phyloP scores from a whole-genome alignment of 1,140 invertebrate genomes.

The Solenopsis fugax region DNA sequence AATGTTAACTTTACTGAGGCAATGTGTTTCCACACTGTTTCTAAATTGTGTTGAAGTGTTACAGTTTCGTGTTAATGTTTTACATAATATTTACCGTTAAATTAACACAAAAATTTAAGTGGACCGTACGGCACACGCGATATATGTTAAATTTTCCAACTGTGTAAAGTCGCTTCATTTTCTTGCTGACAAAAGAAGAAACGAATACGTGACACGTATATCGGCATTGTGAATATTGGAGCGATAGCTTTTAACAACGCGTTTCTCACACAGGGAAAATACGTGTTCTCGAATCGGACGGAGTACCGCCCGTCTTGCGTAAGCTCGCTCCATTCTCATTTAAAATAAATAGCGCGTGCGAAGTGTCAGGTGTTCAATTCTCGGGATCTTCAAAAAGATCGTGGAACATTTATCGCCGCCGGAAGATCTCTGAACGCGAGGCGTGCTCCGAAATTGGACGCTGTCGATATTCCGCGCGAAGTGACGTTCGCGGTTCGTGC shows the following conservation, averaged over 20 bases:
- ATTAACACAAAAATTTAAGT: too few species aligned
- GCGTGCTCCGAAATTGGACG: neutral
- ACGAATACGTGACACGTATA: neutral
- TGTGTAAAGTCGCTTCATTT: neutral
- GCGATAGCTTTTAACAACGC: neutral
- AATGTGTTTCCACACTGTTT: too few species aligned
- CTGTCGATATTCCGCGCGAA: neutral
- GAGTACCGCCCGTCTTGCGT: neutral
- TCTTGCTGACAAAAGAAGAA: neutral
- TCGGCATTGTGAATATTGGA: conserved; percentile 27
- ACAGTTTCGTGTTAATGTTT: too few species aligned
- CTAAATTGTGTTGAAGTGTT: too few species aligned
- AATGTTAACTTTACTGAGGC: too few species aligned
- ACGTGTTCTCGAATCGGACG: neutral
- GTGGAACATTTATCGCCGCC: conserved; percentile 52
- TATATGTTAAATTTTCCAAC: too few species aligned
- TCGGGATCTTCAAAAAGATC: neutral
- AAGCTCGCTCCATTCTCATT: neutral
- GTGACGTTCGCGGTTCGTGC: neutral
- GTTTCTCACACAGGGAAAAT: neutral
- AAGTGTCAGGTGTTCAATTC: neutral
- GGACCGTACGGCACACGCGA: too few species aligned
- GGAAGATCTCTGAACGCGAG: neutral
- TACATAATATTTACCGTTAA: too few species aligned
- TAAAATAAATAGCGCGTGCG: conserved; percentile 20